phyloP scores from a whole-genome alignment of 1,140 invertebrate species.

The Triops longicaudatus region DNA sequence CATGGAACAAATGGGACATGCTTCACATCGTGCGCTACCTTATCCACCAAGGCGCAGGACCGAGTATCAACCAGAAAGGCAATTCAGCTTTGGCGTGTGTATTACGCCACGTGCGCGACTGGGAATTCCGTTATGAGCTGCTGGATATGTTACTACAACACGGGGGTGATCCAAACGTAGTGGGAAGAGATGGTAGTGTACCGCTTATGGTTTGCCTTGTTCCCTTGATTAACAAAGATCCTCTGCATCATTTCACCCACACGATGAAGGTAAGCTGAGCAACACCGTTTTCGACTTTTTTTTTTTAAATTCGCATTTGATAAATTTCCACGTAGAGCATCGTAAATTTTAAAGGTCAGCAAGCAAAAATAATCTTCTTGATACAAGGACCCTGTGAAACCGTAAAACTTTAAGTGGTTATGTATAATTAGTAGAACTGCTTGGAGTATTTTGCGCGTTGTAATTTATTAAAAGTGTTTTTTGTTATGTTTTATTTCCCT shows the following conservation, averaged over 20 bases:
- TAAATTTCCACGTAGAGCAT: no score
- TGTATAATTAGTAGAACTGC: no score
- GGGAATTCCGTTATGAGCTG: slow-evolving; percentile 64
- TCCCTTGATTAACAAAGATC: slow-evolving; percentile 64
- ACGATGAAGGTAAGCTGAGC: slow-evolving; percentile 53
- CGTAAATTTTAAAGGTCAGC: no score
- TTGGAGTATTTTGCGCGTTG: no score
- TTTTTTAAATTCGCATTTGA: neutral
- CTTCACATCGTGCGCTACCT: slow-evolving; percentile 50
- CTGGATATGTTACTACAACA: slow-evolving; percentile 60
- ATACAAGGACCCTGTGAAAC: no score
- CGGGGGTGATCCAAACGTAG: slow-evolving; percentile 57
- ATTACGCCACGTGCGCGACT: slow-evolving; percentile 60
- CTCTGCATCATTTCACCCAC: slow-evolving; percentile 61
- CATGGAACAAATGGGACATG: slow-evolving; percentile 64
- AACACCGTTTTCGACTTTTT: neutral
- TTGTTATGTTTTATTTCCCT: no score
- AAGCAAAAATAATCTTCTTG: no score
- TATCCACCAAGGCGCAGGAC: slow-evolving; percentile 48
- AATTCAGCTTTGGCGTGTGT: slow-evolving; percentile 63
- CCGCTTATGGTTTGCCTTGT: slow-evolving; percentile 64
- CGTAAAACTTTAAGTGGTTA: no score
- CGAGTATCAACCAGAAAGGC: slow-evolving; percentile 58
- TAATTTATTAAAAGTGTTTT: no score
- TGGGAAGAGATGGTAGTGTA: slow-evolving; percentile 55